Evolutionary conservation across 2,797 vertebrate species (phyloP), one percentile per base, ranked within the genome.

Genomic region (Oceanodroma leucorhoa): DNA sequence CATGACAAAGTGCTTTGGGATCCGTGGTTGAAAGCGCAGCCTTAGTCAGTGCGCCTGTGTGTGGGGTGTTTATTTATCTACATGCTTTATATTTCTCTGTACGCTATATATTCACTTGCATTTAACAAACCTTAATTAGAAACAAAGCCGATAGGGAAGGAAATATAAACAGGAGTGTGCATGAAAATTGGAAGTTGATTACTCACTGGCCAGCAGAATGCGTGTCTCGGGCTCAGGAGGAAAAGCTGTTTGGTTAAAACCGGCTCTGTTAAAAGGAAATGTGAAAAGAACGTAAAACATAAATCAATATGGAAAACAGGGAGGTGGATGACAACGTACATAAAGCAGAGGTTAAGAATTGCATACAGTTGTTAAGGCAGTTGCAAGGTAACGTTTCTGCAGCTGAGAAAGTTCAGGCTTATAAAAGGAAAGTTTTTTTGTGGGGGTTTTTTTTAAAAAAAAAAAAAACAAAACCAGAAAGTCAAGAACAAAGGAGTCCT

Each of bases 141-240:
- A 94, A 96, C 95, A 96, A 96, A 95, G 93, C 96, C 91, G 80
- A 96, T 94, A 93, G 93, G 93, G 96, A 84, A 96, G 96, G 96
- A 93, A 94, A 81, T 89, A 94, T 90, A 96, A 95, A 95, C 94
- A 96, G 93, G 92, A 94, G 86, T 69, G 90, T 92, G 90, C 86
- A 91, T 90, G 95, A 64, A 90, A 94, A 96, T 95, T 95, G 92
- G 92, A 82, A 95, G 90, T 93, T 96, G 94, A 94, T 97, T 95
- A 69, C 92, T 94, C 58, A 16, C 88, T 81, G 94, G 92, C 90
- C 96, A 72, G 88, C 80, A 87, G 92, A 91, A 93, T 12, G 75
- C 12, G 3, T 50, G 84, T 43, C 69, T 80, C 0, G 14, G 95
- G 92, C 88, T 91, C 3, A 3, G 71, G 90, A 94, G 94, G 67